These are phyloP conservation scores for Thalassoma bifasciatum DNA, from an alignment of 2,113 vertebrate species.

Conservation along the genomic window DNA sequence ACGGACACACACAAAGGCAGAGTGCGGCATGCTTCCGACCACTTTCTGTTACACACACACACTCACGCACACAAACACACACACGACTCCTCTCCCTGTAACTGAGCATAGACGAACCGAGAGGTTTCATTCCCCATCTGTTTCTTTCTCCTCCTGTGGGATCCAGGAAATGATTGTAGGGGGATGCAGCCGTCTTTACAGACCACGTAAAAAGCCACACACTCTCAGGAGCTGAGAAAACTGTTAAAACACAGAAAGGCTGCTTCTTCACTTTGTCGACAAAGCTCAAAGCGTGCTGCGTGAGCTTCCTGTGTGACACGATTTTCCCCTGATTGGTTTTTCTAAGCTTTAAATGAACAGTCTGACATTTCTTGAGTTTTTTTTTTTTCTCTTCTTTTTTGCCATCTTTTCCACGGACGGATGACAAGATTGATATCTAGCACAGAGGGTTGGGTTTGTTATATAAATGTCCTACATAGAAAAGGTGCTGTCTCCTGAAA, in stretches of 20 bases:
- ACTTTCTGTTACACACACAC: background rate
- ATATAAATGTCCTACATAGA: conserved; percentile 46
- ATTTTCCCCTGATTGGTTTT: conserved; percentile 10
- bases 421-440: conserved; percentile 33
- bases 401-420: conserved; percentile 13
- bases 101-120: conserved; percentile 30
- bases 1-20: conserved; percentile 1
- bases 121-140: conserved; percentile 53
- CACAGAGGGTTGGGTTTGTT: conserved; percentile 24
- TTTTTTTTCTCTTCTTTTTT: background rate
- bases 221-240: conserved; percentile 31
- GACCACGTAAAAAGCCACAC: conserved; percentile 26
- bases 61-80: conserved; percentile 8
- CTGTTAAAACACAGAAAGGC: conserved; percentile 15
- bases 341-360: conserved; percentile 22
- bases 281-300: conserved; percentile 16
- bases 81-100: conserved; percentile 5
- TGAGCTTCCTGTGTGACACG: background rate
- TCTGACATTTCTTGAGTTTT: background rate
- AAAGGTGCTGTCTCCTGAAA: conserved; percentile 26
- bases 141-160: conserved; percentile 51
- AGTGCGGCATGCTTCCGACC: conserved; percentile 9
- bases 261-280: conserved; percentile 12
- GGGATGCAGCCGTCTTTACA: conserved; percentile 38
- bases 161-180: conserved; percentile 48